These are phyloP conservation scores for Macaria liturata DNA, from an alignment of 2,888 invertebrate species.

Conservation along the genomic window DNA sequence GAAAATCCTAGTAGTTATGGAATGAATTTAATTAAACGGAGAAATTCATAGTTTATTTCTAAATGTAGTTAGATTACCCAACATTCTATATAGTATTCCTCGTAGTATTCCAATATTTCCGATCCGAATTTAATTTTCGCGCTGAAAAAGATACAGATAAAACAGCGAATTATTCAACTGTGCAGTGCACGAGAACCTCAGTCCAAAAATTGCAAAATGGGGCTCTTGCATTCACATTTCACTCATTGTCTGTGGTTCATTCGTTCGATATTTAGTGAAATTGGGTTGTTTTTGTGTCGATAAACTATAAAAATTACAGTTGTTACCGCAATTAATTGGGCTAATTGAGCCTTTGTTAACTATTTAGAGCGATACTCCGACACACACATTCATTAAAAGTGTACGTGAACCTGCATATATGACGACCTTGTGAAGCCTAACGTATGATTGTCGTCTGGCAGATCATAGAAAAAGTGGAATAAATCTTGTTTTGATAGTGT, in stretches of 20 bases:
- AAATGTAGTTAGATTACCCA: no score
- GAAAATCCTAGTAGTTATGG: no score
- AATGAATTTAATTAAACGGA: no score
- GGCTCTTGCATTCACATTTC: conserved; percentile 20
- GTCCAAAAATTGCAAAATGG: background rate
- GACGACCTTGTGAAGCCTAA: conserved; percentile 65
- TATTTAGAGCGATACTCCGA: conserved; percentile 29
- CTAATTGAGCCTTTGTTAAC: conserved; percentile 36
- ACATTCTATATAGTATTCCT: no score
- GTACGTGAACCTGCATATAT: conserved; percentile 40
- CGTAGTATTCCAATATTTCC: no score
- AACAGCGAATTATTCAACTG: no score
- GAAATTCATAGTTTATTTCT: no score
- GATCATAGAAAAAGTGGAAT: conserved; percentile 50
- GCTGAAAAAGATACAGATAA: no score
- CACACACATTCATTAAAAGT: conserved; percentile 37
- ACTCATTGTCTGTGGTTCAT: conserved; percentile 36
- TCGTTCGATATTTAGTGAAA: conserved; percentile 59
- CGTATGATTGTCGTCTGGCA: conserved; percentile 63
- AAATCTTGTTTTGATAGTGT: conserved; percentile 16
- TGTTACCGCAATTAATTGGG: conserved; percentile 35
- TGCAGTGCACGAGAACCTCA: background rate
- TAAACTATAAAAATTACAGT: conserved; percentile 28
- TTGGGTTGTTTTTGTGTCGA: conserved; percentile 70
- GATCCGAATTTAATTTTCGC: no score